A percentile compares a stretch with the other conserved stretches of the same genome.
Evolutionary conservation across 1,140 invertebrate genomes (phyloP).

Genomic region (Drosophila willistoni): DNA sequence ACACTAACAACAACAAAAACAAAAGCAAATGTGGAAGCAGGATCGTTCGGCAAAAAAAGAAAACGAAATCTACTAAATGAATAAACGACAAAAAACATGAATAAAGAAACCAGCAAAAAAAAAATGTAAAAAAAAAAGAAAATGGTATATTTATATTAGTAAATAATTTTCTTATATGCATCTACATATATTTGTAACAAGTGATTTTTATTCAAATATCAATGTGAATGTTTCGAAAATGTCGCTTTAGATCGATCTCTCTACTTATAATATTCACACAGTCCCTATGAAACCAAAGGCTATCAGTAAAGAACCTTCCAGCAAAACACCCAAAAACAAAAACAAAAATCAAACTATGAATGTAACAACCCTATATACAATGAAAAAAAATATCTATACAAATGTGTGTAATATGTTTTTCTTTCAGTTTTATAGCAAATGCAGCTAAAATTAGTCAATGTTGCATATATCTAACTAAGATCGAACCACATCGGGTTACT

Average conservation of each 20-base stretch:
- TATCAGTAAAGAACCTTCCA: slow-evolving; percentile 82
- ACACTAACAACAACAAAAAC: slow-evolving; percentile 37
- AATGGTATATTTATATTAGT: slow-evolving; percentile 52
- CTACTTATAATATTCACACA: slow-evolving; percentile 41
- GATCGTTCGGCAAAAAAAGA: slow-evolving; percentile 73
- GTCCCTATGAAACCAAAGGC: slow-evolving; percentile 56
- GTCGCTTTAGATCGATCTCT: slow-evolving; percentile 51
- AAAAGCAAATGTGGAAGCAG: slow-evolving; percentile 80
- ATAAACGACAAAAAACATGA: slow-evolving; percentile 26
- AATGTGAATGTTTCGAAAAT: slow-evolving; percentile 65
- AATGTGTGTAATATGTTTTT: background rate
- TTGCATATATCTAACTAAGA: slow-evolving; percentile 10
- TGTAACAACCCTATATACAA: slow-evolving; percentile 10
- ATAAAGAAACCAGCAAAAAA: slow-evolving; percentile 22
- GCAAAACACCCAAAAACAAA: slow-evolving; percentile 19
- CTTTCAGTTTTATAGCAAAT: background rate
- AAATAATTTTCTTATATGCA: slow-evolving; percentile 39
- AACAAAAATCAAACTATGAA: slow-evolving; percentile 29
- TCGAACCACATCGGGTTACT: slow-evolving; percentile 64
- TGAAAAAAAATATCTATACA: too few relatives aligned
- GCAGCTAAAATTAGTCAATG: slow-evolving; percentile 8
- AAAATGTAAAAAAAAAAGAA: slow-evolving; percentile 14
- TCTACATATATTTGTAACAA: slow-evolving; percentile 25
- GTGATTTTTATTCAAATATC: slow-evolving; percentile 57
- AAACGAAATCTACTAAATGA: slow-evolving; percentile 23